Evolutionary conservation across 2,888 invertebrate species (phyloP).

Genomic region (Daptonema setosum): DNA sequence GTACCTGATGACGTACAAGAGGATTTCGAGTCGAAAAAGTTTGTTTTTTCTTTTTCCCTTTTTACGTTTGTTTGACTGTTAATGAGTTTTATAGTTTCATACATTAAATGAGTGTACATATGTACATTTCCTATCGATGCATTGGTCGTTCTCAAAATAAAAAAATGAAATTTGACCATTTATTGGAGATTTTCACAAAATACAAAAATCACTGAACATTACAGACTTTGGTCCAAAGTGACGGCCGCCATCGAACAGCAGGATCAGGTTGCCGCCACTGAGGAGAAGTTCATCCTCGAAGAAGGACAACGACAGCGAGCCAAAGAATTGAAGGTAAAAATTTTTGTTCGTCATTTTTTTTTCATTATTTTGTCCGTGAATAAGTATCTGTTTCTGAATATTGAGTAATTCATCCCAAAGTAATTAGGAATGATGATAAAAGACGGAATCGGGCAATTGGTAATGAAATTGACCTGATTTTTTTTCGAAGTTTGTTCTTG

Average conservation of each 20-base stretch:
- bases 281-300: constrained; percentile 68
- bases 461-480: too few relatives aligned
- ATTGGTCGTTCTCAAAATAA: too few relatives aligned
- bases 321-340: constrained; percentile 40
- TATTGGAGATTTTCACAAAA: too few relatives aligned
- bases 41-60: not conserved
- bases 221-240: constrained; percentile 55
- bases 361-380: too few relatives aligned
- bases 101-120: too few relatives aligned
- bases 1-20: constrained; percentile 54
- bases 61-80: too few relatives aligned
- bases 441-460: not conserved
- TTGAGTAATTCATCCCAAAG: not conserved
- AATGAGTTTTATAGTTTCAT: too few relatives aligned
- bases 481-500: too few relatives aligned
- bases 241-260: constrained; percentile 58
- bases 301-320: constrained; percentile 58
- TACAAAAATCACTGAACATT: not conserved
- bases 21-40: constrained; percentile 59
- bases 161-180: too few relatives aligned
- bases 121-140: too few relatives aligned
- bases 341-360: too few relatives aligned
- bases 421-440: not conserved
- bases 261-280: constrained; percentile 64
- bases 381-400: not conserved